Base-by-base conservation (phyloP, 2,888 invertebrate species). In the Cataglyphis altisquamis region DNA sequence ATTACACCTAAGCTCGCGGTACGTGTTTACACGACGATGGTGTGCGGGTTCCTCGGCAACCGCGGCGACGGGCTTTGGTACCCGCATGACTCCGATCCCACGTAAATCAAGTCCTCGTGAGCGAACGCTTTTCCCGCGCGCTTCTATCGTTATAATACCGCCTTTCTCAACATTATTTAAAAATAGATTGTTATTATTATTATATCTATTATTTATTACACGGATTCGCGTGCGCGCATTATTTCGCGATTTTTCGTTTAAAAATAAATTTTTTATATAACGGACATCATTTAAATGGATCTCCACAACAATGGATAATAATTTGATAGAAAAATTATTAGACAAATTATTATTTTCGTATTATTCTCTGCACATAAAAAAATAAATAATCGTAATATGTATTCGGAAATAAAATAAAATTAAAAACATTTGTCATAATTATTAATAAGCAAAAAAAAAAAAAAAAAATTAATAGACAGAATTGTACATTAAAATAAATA, bases 1-100 rank as follows among this genome's bases (percentile, higher is more conserved):
- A 80, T 80, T 80, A 80, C 78, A 62, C 60, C 60, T 62, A 80
- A 80, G 78, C 78, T 72, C 78, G 8, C 52, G 57, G 45, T 80
- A 72, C 72, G 72, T 72, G 78, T 80, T 80, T 72, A 60, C 78
- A 72, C 72, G 78, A 80, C 60, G 55, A 41, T 36, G 72, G 45
- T 60, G 45, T 48, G 70, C 77, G 68, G 77, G 68, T 57, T 41
- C 21, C 68, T 60, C 78, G 45, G 70, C 60, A 70, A 78, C 70
- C 70, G 25, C 52, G 52, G n/a, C 52, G 18, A 52, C 32, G 78
- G 36, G 45, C 39, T 45, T 60, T 45, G 36, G 45, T 72, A 32
- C 78, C 78, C 78, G 72, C 72, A 72, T 80, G 45, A 80, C 60
- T 80, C 72, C 72, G 45, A 60, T 80, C 78, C 45, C 78, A 72